These are phyloP conservation scores for Patella pellucida DNA, from an alignment of 2,888 invertebrate genomes.

Conservation along the genomic window DNA sequence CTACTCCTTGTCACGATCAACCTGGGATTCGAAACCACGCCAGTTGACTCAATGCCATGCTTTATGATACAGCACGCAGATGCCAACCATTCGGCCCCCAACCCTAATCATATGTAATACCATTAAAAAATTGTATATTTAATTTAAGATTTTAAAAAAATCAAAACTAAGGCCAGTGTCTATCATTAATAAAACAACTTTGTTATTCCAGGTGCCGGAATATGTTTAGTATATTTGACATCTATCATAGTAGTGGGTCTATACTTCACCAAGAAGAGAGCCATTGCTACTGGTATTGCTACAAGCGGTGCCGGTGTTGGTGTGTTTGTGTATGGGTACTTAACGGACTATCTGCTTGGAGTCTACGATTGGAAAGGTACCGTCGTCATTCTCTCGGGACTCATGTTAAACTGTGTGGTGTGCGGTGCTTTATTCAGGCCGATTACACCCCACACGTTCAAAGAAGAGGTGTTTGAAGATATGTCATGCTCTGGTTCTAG, in stretches of 20 bases:
- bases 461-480: neutral
- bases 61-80: too few relatives aligned
- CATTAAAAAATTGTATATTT: too few relatives aligned
- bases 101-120: too few relatives aligned
- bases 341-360: constrained; percentile 75
- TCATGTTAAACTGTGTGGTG: constrained; percentile 87
- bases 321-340: constrained; percentile 86
- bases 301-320: constrained; percentile 93
- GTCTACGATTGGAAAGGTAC: constrained; percentile 55
- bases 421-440: constrained; percentile 93
- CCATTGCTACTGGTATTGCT: constrained; percentile 95
- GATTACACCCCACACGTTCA: constrained; percentile 34
- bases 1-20: too few relatives aligned
- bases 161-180: too few relatives aligned
- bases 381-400: constrained; percentile 79
- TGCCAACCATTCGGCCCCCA: too few relatives aligned
- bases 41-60: too few relatives aligned
- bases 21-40: too few relatives aligned
- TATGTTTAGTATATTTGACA: constrained; percentile 96
- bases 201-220: constrained; percentile 82
- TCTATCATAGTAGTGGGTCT: constrained; percentile 97
- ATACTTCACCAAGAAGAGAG: constrained; percentile 94
- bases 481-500: constrained; percentile 4
- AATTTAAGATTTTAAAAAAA: too few relatives aligned
- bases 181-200: too few relatives aligned